These are phyloP conservation scores for Ctenopoma kingsleyae DNA, from an alignment of 2,797 vertebrate genomes.

Conservation along the genomic window DNA sequence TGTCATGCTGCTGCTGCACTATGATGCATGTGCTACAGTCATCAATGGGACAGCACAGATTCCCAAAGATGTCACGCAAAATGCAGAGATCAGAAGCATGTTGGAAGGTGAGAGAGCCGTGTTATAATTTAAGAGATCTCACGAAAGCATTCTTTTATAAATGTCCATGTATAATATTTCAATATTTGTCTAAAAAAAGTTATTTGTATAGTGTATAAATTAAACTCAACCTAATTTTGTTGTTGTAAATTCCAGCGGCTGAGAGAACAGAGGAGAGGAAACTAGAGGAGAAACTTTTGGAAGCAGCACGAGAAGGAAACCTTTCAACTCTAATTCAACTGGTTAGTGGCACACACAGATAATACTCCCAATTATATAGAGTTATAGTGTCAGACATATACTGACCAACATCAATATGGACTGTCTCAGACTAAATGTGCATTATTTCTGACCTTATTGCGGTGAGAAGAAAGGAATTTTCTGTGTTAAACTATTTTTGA, in stretches of 20 bases:
- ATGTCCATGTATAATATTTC: conserved; percentile 10
- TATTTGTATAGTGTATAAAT: not conserved
- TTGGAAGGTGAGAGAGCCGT: conserved; percentile 90
- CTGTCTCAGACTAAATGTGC: not conserved
- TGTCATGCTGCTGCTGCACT: conserved; percentile 94
- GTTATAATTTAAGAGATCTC: conserved; percentile 14
- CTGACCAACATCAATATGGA: not conserved
- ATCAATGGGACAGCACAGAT: conserved; percentile 96
- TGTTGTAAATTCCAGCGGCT: conserved; percentile 83
- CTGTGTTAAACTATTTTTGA: not conserved
- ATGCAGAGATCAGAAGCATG: conserved; percentile 93
- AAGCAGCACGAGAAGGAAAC: conserved; percentile 92
- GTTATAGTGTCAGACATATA: not conserved
- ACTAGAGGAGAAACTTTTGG: conserved; percentile 91
- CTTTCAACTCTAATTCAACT: conserved; percentile 85
- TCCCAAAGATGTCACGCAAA: conserved; percentile 92
- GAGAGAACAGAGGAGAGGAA: conserved; percentile 96
- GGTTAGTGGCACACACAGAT: conserved; percentile 79
- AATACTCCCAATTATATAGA: not conserved
- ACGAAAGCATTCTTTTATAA: not conserved
- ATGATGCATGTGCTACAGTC: conserved; percentile 90
- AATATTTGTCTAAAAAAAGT: not conserved
- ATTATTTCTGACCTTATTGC: not conserved
- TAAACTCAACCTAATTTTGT: not conserved
- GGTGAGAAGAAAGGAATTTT: not conserved